A percentile compares a stretch with the other conserved stretches of the same genome.
These are phyloP conservation scores for Balaeniceps rex DNA, from an alignment of 2,113 vertebrate genomes.

Conservation along the genomic window DNA sequence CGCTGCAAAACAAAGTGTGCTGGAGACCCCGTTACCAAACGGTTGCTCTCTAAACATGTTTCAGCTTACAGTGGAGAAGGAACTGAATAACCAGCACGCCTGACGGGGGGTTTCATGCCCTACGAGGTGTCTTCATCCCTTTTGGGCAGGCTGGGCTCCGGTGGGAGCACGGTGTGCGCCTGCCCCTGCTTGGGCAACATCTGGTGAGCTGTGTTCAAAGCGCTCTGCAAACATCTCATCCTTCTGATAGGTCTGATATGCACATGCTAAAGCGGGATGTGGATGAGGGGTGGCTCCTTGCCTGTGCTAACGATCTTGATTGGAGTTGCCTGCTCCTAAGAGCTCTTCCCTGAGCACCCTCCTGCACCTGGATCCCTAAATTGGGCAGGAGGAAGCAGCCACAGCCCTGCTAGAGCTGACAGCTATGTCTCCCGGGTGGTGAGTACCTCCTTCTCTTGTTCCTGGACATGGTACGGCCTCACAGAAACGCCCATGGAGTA, in stretches of 20 bases:
- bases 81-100: not conserved
- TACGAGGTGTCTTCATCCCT: not conserved
- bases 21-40: not conserved
- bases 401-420: not conserved
- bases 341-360: not conserved
- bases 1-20: not conserved
- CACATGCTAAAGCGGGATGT: rapidly evolving
- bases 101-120: rapidly evolving
- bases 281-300: not conserved
- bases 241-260: not conserved
- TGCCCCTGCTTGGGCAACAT: not conserved
- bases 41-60: not conserved
- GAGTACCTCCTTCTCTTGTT: not conserved
- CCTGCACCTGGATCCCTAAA: not conserved
- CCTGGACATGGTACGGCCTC: not conserved
- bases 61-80: not conserved
- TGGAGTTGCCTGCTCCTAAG: not conserved
- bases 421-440: not conserved
- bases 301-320: not conserved
- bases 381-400: not conserved
- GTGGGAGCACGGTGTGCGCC: not conserved
- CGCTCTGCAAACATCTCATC: not conserved
- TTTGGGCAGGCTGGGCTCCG: not conserved
- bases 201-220: not conserved
- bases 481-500: not conserved